Percentiles rank a stretch among this genome's conserved stretches.
These are phyloP conservation scores for Troides oblongomaculatus DNA, from an alignment of 2,888 invertebrate species.

Conservation along the genomic window DNA sequence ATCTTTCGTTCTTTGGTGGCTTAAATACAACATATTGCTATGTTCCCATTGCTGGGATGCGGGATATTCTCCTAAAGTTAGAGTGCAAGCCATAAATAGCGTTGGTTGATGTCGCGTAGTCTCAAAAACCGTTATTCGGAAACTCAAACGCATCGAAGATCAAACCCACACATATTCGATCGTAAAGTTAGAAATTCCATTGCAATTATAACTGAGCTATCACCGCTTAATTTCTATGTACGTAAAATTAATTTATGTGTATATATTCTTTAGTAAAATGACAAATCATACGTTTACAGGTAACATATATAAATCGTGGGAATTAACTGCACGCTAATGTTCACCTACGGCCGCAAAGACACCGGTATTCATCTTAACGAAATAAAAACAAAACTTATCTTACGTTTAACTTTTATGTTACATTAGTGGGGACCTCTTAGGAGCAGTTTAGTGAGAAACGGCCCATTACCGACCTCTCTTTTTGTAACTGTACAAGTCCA, in stretches of 20 bases:
- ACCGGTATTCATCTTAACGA: constrained; percentile 19
- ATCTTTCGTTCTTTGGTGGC: no score
- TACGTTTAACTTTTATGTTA: constrained; percentile 31
- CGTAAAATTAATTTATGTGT: background rate
- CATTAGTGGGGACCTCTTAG: constrained; percentile 29
- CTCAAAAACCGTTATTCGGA: no score
- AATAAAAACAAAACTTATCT: constrained; percentile 28
- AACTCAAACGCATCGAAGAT: no score
- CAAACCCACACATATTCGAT: no score
- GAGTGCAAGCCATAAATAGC: no score
- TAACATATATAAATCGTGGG: constrained; percentile 30
- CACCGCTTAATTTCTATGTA: background rate
- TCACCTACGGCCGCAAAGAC: constrained; percentile 17
- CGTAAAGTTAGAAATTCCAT: no score
- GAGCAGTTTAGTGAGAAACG: constrained; percentile 44
- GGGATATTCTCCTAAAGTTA: no score
- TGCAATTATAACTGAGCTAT: no score
- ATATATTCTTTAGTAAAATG: background rate
- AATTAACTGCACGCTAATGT: constrained; percentile 27
- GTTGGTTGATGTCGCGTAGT: no score
- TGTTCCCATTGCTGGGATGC: no score
- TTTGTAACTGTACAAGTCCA: constrained; percentile 40
- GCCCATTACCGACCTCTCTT: constrained; percentile 48
- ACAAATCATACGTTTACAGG: constrained; percentile 5
- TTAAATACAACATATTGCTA: no score